Conservation (phyloP, 2,888 invertebrate genomes). For the Serripes groenlandicus region DNA sequence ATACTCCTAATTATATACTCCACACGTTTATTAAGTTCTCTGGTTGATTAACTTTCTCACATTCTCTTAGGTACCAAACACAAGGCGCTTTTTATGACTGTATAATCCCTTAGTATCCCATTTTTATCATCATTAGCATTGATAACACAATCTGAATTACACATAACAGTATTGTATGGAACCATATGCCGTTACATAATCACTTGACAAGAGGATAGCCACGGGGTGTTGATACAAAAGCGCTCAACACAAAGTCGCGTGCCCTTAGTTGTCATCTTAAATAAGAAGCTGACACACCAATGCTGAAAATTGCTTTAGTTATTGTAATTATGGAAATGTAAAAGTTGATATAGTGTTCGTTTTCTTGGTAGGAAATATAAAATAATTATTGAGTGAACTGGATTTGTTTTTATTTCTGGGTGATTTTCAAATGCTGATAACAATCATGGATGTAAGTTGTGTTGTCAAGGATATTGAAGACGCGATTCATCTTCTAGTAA, state of each 20-base stretch:
- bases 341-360: no score
- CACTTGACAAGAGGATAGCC: neutral
- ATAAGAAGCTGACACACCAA: no score
- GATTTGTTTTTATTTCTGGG: no score
- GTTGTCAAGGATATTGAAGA: slow-evolving; percentile 8
- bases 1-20: neutral
- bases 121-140: neutral
- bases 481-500: slow-evolving; percentile 1
- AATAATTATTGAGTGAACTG: no score
- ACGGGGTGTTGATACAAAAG: neutral
- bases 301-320: no score
- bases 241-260: neutral
- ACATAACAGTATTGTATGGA: neutral
- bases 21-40: slow-evolving; percentile 6
- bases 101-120: neutral
- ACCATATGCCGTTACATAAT: neutral
- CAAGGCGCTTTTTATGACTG: neutral
- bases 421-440: neutral
- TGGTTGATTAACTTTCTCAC: neutral
- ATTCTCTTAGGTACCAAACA: neutral
- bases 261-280: neutral
- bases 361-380: no score
- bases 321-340: no score
- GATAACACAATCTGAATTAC: neutral
- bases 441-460: neutral